phyloP scores from a whole-genome alignment of 2,797 vertebrate genomes.

The Xyrichtys novacula region DNA sequence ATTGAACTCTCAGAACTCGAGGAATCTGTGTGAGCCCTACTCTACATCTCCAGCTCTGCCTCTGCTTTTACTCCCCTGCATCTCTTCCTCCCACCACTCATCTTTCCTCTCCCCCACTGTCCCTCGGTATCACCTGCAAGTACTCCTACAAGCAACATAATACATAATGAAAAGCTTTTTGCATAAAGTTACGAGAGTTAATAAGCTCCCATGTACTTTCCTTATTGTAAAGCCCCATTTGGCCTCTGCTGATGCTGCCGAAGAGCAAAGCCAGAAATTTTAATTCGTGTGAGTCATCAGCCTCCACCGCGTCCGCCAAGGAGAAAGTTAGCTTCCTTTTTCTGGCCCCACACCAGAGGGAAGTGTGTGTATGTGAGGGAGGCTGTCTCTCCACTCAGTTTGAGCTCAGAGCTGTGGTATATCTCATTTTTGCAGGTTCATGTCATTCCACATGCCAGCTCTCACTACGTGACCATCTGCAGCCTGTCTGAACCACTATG shows the following conservation, averaged over 20 bases:
- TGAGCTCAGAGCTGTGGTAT: conserved; percentile 20
- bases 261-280: conserved; percentile 50
- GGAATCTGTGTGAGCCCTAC: background rate
- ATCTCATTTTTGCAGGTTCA: conserved; percentile 35
- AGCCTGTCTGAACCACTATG: conserved; percentile 21
- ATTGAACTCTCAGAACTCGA: background rate
- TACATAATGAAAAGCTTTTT: conserved; percentile 15
- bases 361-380: background rate
- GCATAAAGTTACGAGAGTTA: conserved; percentile 10
- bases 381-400: conserved; percentile 31
- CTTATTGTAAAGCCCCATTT: conserved; percentile 40
- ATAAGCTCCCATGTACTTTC: conserved; percentile 19
- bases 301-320: conserved; percentile 30
- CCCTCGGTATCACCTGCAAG: background rate
- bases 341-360: conserved; percentile 39
- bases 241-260: conserved; percentile 39
- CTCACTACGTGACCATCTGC: conserved; percentile 51
- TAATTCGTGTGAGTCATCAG: conserved; percentile 65
- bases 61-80: background rate
- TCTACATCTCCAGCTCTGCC: background rate
- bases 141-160: background rate
- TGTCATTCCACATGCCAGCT: conserved; percentile 18
- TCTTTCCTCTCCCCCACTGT: background rate
- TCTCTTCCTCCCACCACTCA: background rate
- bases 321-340: conserved; percentile 60